These are phyloP conservation scores for Neostethus bicornis DNA, from an alignment of 2,797 vertebrate species.

Conservation along the genomic window DNA sequence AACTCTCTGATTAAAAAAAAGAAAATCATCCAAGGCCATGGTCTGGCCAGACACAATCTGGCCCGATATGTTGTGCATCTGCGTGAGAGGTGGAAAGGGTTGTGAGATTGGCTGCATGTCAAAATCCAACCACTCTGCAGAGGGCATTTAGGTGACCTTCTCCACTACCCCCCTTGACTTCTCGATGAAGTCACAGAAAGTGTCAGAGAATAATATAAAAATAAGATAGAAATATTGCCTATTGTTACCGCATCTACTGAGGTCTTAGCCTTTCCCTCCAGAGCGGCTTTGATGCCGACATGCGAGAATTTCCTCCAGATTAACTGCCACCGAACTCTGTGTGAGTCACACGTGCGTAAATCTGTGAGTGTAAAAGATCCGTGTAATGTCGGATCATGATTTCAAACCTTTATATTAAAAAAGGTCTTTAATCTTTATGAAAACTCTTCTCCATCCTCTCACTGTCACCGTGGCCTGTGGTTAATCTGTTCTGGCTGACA, in stretches of 20 bases:
- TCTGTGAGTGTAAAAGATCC: slow-evolving; percentile 13
- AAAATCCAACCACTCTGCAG: slow-evolving; percentile 58
- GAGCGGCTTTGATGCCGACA: slow-evolving; percentile 32
- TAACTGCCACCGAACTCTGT: slow-evolving; percentile 15
- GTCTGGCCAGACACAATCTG: slow-evolving; percentile 55
- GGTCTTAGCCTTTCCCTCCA: slow-evolving; percentile 20
- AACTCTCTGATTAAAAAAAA: slow-evolving; percentile 60
- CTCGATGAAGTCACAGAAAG: slow-evolving; percentile 45
- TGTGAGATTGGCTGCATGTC: slow-evolving; percentile 59
- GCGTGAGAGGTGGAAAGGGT: slow-evolving; percentile 36
- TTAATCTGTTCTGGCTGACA: slow-evolving; percentile 68
- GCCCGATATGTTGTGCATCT: slow-evolving; percentile 64
- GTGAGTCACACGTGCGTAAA: slow-evolving; percentile 19
- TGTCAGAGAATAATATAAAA: not conserved
- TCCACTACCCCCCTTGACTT: slow-evolving; percentile 42
- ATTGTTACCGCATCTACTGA: slow-evolving; percentile 56
- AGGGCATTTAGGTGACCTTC: slow-evolving; percentile 74
- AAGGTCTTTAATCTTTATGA: slow-evolving; percentile 44
- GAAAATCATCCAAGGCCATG: slow-evolving; percentile 57
- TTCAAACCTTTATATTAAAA: slow-evolving; percentile 39
- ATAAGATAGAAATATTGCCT: slow-evolving; percentile 2
- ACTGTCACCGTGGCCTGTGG: slow-evolving; percentile 40
- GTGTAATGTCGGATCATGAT: slow-evolving; percentile 23
- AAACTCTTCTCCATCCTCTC: slow-evolving; percentile 35
- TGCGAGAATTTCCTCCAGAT: slow-evolving; percentile 24